Percentiles rank a stretch among this genome's conserved stretches.
phyloP scores from a whole-genome alignment of 2,797 vertebrate species.

The Melanogrammus aeglefinus region DNA sequence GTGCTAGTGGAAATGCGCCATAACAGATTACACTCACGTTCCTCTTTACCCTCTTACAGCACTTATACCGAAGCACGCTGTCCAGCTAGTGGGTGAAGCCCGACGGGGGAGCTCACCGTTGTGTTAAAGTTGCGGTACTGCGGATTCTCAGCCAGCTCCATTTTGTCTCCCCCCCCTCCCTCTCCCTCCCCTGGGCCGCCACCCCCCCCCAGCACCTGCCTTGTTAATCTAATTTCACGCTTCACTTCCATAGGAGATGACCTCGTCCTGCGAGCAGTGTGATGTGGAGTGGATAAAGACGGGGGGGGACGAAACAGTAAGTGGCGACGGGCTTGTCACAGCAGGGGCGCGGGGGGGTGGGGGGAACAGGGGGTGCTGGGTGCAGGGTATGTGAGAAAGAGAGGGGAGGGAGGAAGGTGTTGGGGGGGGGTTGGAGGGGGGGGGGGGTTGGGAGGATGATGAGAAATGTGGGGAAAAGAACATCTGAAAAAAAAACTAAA shows the following conservation, averaged over 20 bases:
- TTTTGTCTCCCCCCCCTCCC: background rate
- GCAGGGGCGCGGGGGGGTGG: background rate
- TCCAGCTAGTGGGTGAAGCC: background rate
- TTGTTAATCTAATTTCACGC: conserved; percentile 66
- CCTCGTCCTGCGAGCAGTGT: conserved; percentile 86
- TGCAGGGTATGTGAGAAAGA: no score
- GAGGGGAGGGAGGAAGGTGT: background rate
- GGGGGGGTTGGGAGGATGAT: background rate
- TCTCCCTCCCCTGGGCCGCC: background rate
- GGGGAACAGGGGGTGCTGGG: no score
- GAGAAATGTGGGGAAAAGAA: background rate
- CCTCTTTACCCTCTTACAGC: background rate
- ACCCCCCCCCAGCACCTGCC: conserved; percentile 20
- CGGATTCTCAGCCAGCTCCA: no score
- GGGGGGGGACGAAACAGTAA: conserved; percentile 98
- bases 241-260: conserved; percentile 82
- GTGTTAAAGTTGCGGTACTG: no score
- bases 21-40: background rate
- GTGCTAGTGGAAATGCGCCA: no score
- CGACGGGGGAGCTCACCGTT: no score
- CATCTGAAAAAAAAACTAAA: background rate
- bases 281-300: conserved; percentile 99
- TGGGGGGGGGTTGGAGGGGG: background rate
- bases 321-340: conserved; percentile 63
- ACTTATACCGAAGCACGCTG: background rate